Percentiles rank a stretch among this genome's conserved stretches.
Evolutionary conservation across 2,113 vertebrate species (phyloP).

Genomic region (Chaetops frenatus): DNA sequence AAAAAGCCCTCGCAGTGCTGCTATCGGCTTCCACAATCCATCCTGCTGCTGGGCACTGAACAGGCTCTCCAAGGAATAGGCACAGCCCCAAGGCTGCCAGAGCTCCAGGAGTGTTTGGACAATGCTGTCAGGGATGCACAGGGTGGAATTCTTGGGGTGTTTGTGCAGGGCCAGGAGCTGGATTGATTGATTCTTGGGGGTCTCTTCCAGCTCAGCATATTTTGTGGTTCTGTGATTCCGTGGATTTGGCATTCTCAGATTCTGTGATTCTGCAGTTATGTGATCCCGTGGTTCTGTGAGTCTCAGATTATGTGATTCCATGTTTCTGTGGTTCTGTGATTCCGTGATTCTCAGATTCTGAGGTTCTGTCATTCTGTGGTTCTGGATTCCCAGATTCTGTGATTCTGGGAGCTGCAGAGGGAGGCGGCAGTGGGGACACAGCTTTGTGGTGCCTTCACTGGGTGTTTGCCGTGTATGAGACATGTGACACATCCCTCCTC

Average conservation of each 20-base stretch:
- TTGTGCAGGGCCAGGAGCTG: neutral
- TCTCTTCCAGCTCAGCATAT: neutral
- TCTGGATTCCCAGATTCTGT: neutral
- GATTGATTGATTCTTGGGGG: neutral
- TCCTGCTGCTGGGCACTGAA: neutral
- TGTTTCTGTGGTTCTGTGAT: neutral
- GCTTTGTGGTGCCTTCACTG: neutral
- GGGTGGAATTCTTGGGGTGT: neutral
- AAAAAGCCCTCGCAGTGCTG: neutral
- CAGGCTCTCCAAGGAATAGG: neutral
- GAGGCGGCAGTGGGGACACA: neutral
- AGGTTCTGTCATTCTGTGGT: neutral
- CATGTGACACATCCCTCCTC: accelerated
- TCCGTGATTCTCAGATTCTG: neutral
- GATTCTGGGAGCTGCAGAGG: neutral
- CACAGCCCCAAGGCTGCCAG: neutral
- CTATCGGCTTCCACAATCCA: neutral
- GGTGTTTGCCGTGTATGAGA: neutral
- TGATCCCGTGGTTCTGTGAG: neutral
- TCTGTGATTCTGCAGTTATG: neutral
- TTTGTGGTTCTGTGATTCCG: neutral
- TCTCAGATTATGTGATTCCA: too few species aligned
- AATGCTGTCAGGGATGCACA: neutral
- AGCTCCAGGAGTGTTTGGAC: accelerated
- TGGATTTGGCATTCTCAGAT: too few species aligned